Evolutionary conservation across 2,797 vertebrate genomes (phyloP).

Genomic region (Coregonus ussuriensis): DNA sequence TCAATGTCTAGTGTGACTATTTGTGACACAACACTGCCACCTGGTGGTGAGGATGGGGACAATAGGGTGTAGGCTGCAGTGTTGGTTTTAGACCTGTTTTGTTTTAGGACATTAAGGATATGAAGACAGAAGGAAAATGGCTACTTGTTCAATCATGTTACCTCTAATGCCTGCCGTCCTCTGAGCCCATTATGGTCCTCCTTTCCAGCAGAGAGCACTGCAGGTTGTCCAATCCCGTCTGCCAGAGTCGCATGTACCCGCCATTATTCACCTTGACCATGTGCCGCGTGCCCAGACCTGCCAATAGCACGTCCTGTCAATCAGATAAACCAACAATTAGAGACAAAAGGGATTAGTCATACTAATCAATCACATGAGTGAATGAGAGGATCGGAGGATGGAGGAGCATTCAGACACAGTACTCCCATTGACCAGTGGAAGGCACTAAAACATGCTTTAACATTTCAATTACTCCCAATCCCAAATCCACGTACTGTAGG

Average conservation of each 20-base stretch:
- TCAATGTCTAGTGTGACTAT: neutral
- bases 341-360: neutral
- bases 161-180: conserved; percentile 68
- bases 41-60: conserved; percentile 45
- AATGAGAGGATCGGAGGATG: neutral
- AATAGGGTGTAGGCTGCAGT: conserved; percentile 15
- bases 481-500: neutral
- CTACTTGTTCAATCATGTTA: neutral
- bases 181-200: conserved; percentile 91
- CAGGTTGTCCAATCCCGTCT: conserved; percentile 86
- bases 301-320: conserved; percentile 84
- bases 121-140: neutral
- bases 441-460: neutral
- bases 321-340: neutral
- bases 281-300: conserved; percentile 78
- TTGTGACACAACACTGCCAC: conserved; percentile 41
- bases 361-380: neutral
- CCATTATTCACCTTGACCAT: conserved; percentile 92
- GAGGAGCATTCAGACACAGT: neutral
- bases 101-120: too few species aligned
- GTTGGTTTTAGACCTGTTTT: neutral
- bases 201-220: conserved; percentile 91
- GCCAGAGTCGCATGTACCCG: conserved; percentile 89
- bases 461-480: neutral
- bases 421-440: neutral